A percentile compares a stretch with the other conserved stretches of the same genome.
Evolutionary conservation across 1,140 invertebrate genomes (phyloP).

Genomic region (Euura saliciscinereae): DNA sequence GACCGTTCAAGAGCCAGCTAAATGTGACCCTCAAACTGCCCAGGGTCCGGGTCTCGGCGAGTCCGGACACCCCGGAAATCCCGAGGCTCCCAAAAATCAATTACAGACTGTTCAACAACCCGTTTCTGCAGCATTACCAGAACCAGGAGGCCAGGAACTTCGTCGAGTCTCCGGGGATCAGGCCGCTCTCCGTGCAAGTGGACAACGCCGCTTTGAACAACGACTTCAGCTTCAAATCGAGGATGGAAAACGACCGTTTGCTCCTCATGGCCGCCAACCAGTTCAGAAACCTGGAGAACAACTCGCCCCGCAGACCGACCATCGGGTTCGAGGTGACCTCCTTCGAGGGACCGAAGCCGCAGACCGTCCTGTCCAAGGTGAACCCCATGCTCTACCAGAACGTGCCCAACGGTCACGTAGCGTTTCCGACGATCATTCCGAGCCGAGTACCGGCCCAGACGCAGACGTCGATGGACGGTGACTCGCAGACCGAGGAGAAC

Average conservation of each 20-base stretch:
- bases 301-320: conserved; percentile 14
- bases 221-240: conserved; percentile 10
- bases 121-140: conserved; percentile 47
- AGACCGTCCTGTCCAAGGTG: conserved; percentile 36
- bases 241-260: conserved; percentile 17
- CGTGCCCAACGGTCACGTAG: too few relatives aligned
- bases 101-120: conserved; percentile 46
- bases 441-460: conserved; percentile 47
- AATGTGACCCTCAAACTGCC: conserved; percentile 43
- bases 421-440: neutral
- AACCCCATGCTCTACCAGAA: neutral
- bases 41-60: conserved; percentile 20
- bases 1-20: conserved; percentile 41
- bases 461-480: conserved; percentile 42
- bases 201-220: neutral
- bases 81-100: conserved; percentile 44
- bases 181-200: conserved; percentile 38
- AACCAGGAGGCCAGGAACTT: conserved; percentile 16
- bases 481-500: conserved; percentile 29
- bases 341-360: conserved; percentile 52
- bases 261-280: conserved; percentile 12
- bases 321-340: conserved; percentile 50
- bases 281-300: conserved; percentile 8
- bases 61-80: conserved; percentile 42
- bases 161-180: conserved; percentile 23